Conservation (phyloP, 1,140 invertebrate genomes). For the Goniozus legneri region DNA sequence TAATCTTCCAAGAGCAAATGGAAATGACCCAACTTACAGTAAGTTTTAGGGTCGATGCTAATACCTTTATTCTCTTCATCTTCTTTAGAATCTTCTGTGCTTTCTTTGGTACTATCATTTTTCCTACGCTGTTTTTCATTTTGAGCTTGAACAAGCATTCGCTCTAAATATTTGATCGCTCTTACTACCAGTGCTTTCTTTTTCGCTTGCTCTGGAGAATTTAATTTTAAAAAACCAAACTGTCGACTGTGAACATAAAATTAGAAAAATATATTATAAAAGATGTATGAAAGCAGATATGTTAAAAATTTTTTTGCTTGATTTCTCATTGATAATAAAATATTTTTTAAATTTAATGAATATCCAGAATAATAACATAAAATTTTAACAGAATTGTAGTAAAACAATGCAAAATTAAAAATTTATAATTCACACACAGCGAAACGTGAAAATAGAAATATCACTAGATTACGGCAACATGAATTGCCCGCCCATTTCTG, state of each 20-base stretch:
- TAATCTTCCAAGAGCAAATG: conserved; percentile 88
- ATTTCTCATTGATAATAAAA: too few relatives aligned
- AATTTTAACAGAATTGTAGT: too few relatives aligned
- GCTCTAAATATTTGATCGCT: conserved; percentile 79
- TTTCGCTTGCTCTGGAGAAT: conserved; percentile 69
- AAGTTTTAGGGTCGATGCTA: conserved; percentile 84
- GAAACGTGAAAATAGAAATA: conserved; percentile 26
- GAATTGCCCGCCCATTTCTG: conserved; percentile 30
- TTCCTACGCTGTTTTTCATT: conserved; percentile 55
- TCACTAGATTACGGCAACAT: conserved; percentile 34
- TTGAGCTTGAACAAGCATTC: conserved; percentile 76
- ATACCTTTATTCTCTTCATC: conserved; percentile 63
- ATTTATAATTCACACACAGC: conserved; percentile 2
- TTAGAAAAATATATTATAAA: background rate
- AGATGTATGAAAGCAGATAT: background rate
- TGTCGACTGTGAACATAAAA: conserved; percentile 66
- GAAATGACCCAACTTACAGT: conserved; percentile 91
- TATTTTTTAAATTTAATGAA: too few relatives aligned
- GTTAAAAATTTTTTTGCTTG: background rate
- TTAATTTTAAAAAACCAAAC: conserved; percentile 81
- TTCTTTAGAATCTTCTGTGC: conserved; percentile 50
- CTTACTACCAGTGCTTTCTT: conserved; percentile 77
- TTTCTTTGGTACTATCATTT: conserved; percentile 55
- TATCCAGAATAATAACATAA: too few relatives aligned
- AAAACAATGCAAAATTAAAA: background rate